A percentile compares a stretch with the other conserved stretches of the same genome.
These are phyloP conservation scores for Zaprionus ghesquierei DNA, from an alignment of 1,140 invertebrate species.

Conservation along the genomic window DNA sequence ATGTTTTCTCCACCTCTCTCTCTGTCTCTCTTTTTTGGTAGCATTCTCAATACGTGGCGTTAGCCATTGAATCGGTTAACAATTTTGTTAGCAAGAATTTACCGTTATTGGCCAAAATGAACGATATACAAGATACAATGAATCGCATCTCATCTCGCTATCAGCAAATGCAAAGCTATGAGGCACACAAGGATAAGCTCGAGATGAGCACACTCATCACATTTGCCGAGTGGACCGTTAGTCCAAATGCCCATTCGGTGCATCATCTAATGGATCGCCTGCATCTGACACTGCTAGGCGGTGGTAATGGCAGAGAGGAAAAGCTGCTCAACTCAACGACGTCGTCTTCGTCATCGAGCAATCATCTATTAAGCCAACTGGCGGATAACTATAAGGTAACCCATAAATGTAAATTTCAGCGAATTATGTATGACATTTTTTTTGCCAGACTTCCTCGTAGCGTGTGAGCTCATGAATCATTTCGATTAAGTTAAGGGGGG, in stretches of 20 bases:
- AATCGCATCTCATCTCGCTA: conserved; percentile 85
- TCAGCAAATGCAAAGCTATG: conserved; percentile 84
- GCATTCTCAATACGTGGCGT: conserved; percentile 67
- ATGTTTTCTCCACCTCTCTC: not conserved
- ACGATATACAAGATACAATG: conserved; percentile 85
- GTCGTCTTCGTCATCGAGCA: conserved; percentile 34
- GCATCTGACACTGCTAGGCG: conserved; percentile 83
- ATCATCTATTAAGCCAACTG: conserved; percentile 63
- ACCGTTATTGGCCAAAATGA: conserved; percentile 84
- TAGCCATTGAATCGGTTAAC: conserved; percentile 75
- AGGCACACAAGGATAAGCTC: conserved; percentile 83
- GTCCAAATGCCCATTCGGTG: conserved; percentile 86
- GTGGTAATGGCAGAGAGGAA: conserved; percentile 40
- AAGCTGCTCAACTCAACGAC: conserved; percentile 24
- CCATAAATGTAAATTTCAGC: not conserved
- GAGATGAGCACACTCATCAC: conserved; percentile 87
- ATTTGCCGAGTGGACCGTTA: conserved; percentile 87
- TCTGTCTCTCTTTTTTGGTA: conserved; percentile 19
- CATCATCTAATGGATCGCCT: conserved; percentile 87
- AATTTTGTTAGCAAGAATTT: conserved; percentile 72
- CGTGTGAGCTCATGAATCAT: conserved; percentile 36
- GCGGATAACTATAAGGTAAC: conserved; percentile 72
- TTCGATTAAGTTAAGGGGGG: not conserved
- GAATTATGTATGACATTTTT: not conserved
- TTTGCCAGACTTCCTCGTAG: conserved; percentile 14